These are phyloP conservation scores for Daktulosphaira vitifoliae DNA, from an alignment of 1,140 invertebrate species.

Conservation along the genomic window DNA sequence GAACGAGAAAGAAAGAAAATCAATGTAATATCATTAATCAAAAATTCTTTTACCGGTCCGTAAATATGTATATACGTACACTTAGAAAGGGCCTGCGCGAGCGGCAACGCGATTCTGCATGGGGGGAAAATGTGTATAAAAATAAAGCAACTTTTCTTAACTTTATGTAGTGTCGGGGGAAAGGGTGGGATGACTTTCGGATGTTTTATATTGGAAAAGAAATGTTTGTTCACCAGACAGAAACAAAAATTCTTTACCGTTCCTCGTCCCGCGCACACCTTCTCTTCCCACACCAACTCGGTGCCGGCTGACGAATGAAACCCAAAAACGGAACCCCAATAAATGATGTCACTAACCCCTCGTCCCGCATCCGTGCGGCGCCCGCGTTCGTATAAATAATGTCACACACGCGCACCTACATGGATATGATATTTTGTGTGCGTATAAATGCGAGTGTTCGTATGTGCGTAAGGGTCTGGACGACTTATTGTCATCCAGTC, in stretches of 20 bases:
- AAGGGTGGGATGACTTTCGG: conserved; percentile 31
- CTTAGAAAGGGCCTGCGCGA: not conserved
- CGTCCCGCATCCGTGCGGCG: not conserved
- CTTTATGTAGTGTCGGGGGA: conserved; percentile 28
- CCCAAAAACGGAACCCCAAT: conserved; percentile 20
- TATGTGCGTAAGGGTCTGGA: not conserved
- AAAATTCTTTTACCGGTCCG: conserved; percentile 32
- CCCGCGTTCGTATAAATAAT: not conserved
- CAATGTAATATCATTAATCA: conserved; percentile 34
- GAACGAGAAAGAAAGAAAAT: conserved; percentile 19
- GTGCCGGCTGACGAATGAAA: conserved; percentile 14
- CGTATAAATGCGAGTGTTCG: too few species aligned
- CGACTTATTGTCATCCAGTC: conserved; percentile 31
- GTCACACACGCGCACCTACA: not conserved
- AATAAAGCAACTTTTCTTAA: conserved; percentile 30
- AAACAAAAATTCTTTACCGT: conserved; percentile 27
- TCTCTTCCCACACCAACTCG: too few species aligned
- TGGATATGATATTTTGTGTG: conserved; percentile 1
- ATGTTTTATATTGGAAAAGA: conserved; percentile 35
- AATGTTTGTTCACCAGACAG: conserved; percentile 25
- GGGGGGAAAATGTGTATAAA: not conserved
- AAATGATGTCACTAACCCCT: conserved; percentile 16
- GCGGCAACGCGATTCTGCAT: conserved; percentile 14
- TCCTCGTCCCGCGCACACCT: not conserved
- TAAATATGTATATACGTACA: not conserved